Base-by-base conservation (phyloP, 2,797 vertebrate genomes). In the Lemur catta region DNA sequence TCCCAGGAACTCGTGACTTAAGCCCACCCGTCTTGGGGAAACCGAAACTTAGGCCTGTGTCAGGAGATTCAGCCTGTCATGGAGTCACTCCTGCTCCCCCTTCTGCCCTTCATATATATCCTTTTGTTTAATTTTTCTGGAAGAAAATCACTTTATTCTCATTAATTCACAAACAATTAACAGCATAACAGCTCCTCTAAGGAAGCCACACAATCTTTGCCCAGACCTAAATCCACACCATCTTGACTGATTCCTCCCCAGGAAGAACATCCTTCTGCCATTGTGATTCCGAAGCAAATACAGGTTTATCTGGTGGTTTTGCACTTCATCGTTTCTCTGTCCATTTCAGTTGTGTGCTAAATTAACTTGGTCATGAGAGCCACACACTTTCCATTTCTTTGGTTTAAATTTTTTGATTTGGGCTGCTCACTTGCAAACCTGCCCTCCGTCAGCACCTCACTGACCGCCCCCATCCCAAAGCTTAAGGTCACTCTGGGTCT, bases 361-460 rank as follows among this genome's bases (percentile, higher is more conserved):
- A 52, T 92, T 85, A 75, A 63, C 26, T 61, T 38, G 43, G 71
- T 88, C 65, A 80, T 84, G 43, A 33, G 52, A 18, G 76, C n/a
- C 41, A 65, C 76, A 17, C 52, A n/a, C 95, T 95, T 96, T 80
- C 92, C 89, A 75, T 69, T 96, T 75, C 88, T 89, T 95, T 11
- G 0, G 14, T 80, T 46, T 30, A 65, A 69, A 89, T 24, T 76
- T 41, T 95, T 69, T 30, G 30, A 30, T 95, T 97, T n/a, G 98
- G 79, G 97, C 76, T 96, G 98, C 94, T 93, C 99, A 61, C 99
- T 99, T 90, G 98, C 96, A 84, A 99, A 98, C 97, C 97, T 99
- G 98, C 99, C 99, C 92, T 99, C 98, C 97, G 99, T 99, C 75
- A 99, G 98, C 7, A 99, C 99, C 74, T 99, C 99, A 0, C 98